A percentile compares a stretch with the other conserved stretches of the same genome.
Conservation (phyloP, 2,113 vertebrate species). For the Microtus oregoni region DNA sequence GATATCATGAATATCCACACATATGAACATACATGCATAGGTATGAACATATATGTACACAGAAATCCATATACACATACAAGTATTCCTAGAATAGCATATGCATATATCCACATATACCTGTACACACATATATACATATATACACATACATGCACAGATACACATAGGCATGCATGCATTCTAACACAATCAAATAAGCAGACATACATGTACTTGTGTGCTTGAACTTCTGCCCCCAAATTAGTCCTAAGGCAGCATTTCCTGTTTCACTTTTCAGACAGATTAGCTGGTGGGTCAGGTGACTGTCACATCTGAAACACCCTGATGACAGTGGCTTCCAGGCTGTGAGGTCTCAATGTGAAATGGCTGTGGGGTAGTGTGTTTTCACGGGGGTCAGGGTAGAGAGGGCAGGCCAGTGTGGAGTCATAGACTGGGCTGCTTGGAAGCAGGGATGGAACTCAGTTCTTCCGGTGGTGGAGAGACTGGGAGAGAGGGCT, state of each 20-base stretch:
- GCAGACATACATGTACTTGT: not conserved
- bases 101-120: too few relatives aligned
- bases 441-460: not conserved
- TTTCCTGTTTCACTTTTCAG: not conserved
- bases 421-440: not conserved
- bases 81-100: not conserved
- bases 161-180: not conserved
- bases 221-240: rapidly evolving
- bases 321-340: not conserved
- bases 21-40: not conserved
- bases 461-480: not conserved
- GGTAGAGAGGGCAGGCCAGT: not conserved
- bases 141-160: too few relatives aligned
- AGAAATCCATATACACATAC: not conserved
- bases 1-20: not conserved
- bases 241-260: not conserved
- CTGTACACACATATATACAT: too few relatives aligned
- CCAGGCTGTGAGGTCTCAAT: not conserved
- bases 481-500: not conserved
- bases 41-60: too few relatives aligned
- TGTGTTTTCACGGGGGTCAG: not conserved
- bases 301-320: not conserved
- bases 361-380: not conserved
- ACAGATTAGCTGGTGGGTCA: not conserved
- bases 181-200: not conserved